Evolutionary conservation across 2,113 vertebrate genomes (phyloP).

Genomic region (Proterorhinus semilunaris): DNA sequence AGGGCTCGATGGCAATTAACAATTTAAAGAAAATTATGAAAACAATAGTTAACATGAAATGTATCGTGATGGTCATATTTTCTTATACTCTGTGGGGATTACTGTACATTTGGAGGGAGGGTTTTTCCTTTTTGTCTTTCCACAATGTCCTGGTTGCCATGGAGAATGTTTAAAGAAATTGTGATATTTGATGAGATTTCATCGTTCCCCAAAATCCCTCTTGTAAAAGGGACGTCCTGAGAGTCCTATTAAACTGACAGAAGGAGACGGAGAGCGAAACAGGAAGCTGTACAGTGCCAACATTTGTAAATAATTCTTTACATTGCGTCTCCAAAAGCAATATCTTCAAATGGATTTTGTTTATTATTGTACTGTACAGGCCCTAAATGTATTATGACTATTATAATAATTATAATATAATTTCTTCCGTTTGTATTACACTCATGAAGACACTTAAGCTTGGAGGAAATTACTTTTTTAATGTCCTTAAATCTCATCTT

Average conservation of each 20-base stretch:
- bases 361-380: constrained; percentile 83
- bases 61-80: constrained; percentile 77
- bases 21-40: constrained; percentile 72
- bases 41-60: constrained; percentile 74
- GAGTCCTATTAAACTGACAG: constrained; percentile 67
- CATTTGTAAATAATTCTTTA: constrained; percentile 80
- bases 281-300: constrained; percentile 82
- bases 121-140: constrained; percentile 43
- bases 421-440: constrained; percentile 78
- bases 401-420: constrained; percentile 72
- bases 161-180: constrained; percentile 74
- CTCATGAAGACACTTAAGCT: constrained; percentile 76
- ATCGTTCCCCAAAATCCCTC: constrained; percentile 51
- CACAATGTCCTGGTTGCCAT: constrained; percentile 69
- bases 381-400: constrained; percentile 83
- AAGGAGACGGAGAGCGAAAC: constrained; percentile 47
- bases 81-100: constrained; percentile 69
- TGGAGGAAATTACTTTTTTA: constrained; percentile 63
- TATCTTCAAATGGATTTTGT: constrained; percentile 82
- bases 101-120: constrained; percentile 61
- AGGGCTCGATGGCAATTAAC: constrained; percentile 78
- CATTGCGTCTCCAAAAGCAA: constrained; percentile 83
- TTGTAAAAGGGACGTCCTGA: constrained; percentile 56
- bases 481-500: constrained; percentile 62
- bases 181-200: constrained; percentile 69